phyloP scores from a whole-genome alignment of 2,888 invertebrate species.

The Chouioia cunea region DNA sequence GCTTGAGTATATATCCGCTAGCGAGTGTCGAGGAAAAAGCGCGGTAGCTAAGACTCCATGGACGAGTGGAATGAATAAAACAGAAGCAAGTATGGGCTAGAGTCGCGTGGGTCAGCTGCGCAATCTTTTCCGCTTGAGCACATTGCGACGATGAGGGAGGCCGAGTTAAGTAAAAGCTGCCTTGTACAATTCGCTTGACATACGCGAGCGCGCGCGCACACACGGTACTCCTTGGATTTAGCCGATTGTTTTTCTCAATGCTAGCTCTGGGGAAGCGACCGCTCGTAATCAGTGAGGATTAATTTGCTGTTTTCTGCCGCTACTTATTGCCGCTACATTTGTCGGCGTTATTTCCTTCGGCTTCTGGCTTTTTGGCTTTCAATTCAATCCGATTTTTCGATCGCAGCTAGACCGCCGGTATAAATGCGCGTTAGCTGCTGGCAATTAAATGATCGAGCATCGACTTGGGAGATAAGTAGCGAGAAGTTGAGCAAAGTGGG shows the following conservation, averaged over 20 bases:
- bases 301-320: too few species aligned
- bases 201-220: conserved; percentile 23
- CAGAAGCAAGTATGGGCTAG: not conserved
- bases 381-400: too few species aligned
- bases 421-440: too few species aligned
- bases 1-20: not conserved
- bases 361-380: too few species aligned
- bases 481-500: too few species aligned
- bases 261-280: conserved; percentile 43
- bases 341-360: too few species aligned
- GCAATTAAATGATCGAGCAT: too few species aligned
- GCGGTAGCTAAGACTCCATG: not conserved
- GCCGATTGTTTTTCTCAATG: conserved; percentile 54
- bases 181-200: not conserved
- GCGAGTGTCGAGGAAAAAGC: not conserved
- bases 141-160: not conserved
- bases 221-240: conserved; percentile 22
- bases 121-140: conserved; percentile 10
- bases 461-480: too few species aligned
- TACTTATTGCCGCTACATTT: too few species aligned
- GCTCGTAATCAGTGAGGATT: conserved; percentile 52
- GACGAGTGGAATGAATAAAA: not conserved
- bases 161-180: conserved; percentile 7
- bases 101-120: too few species aligned
- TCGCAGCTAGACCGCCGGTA: too few species aligned